Evolutionary conservation across 2,113 vertebrate genomes (phyloP).

Genomic region (Rhea americana): DNA sequence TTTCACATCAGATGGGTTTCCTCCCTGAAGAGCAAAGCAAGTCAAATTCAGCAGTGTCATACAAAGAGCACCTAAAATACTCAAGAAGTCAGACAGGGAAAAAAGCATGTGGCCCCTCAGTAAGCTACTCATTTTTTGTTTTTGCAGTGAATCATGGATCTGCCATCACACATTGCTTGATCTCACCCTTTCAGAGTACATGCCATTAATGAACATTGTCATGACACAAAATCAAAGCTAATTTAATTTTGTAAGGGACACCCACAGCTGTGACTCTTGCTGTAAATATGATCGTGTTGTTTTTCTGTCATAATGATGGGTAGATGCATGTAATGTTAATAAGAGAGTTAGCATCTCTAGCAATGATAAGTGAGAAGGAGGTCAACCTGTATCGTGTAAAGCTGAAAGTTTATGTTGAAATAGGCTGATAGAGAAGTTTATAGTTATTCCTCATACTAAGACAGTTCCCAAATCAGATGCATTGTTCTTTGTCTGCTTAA

Average conservation of each 20-base stretch:
- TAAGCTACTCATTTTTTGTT: background rate
- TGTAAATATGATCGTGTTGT: slow-evolving; percentile 70
- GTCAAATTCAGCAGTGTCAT: background rate
- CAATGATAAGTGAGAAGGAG: background rate
- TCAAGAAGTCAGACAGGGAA: background rate
- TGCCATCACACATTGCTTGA: background rate
- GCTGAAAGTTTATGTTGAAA: background rate
- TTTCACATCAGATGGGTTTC: background rate
- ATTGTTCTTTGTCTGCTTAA: background rate
- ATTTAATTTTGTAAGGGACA: slow-evolving; percentile 73
- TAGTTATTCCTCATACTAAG: background rate
- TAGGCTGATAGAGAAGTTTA: background rate
- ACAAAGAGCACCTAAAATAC: background rate
- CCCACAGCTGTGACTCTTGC: slow-evolving; percentile 67
- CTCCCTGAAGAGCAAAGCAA: background rate
- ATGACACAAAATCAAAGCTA: slow-evolving; percentile 79
- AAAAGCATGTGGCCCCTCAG: background rate
- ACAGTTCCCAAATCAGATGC: background rate
- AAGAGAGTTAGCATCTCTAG: slow-evolving; percentile 23
- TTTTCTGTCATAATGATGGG: slow-evolving; percentile 60
- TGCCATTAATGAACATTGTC: slow-evolving; percentile 66
- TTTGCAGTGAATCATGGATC: slow-evolving; percentile 54
- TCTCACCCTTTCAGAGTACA: slow-evolving; percentile 23
- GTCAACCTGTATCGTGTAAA: background rate
- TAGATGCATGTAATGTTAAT: slow-evolving; percentile 42